Evolutionary conservation across 2,113 vertebrate genomes (phyloP).

Genomic region (Poicephalus meyeri): DNA sequence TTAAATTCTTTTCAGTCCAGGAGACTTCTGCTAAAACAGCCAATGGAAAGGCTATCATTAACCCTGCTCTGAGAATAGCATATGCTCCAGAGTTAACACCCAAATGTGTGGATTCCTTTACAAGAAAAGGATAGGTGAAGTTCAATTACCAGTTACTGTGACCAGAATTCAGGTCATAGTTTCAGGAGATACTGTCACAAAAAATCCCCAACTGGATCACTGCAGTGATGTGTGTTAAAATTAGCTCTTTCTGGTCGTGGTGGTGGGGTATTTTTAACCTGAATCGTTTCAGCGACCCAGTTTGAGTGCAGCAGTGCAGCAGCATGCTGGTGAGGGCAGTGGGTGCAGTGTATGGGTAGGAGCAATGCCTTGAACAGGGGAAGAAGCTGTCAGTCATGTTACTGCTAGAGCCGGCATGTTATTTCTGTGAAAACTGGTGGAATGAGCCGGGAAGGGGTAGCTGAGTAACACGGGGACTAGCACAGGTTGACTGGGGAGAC

Average conservation of each 20-base stretch:
- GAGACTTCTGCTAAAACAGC: neutral
- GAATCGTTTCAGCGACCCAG: neutral
- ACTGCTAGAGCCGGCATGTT: neutral
- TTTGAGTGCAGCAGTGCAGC: neutral
- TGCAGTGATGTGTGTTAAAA: neutral
- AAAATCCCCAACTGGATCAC: neutral
- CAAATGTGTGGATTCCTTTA: neutral
- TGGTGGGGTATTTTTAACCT: neutral
- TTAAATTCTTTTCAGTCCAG: neutral
- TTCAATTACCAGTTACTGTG: neutral
- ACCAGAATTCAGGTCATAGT: slow-evolving; percentile 4
- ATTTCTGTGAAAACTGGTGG: neutral
- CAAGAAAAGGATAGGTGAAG: neutral
- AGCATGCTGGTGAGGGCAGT: neutral
- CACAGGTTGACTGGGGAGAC: neutral
- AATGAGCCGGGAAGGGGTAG: neutral
- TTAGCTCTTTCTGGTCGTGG: neutral
- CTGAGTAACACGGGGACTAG: neutral
- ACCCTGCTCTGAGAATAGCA: neutral
- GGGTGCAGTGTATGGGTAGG: neutral
- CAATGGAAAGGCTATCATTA: neutral
- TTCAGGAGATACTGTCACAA: neutral
- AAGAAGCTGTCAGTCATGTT: neutral
- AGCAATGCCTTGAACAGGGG: neutral
- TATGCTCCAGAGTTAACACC: neutral